A percentile compares a stretch with the other conserved stretches of the same genome.
Conservation (phyloP, 2,888 invertebrate species). For the Rhingia campestris region DNA sequence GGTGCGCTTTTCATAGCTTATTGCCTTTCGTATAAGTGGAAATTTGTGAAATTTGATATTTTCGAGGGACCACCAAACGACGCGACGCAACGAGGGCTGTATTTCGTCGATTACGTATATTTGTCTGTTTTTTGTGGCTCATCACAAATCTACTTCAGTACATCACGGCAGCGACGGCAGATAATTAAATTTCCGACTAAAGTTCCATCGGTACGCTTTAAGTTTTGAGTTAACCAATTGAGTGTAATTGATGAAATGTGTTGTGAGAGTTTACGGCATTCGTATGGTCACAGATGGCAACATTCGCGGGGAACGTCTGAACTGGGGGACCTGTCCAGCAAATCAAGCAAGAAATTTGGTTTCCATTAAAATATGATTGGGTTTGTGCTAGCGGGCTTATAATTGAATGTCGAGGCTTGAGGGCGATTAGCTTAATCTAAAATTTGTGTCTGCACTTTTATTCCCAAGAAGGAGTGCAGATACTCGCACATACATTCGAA, state of each 20-base stretch:
- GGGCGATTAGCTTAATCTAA: constrained; percentile 25
- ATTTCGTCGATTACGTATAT: constrained; percentile 33
- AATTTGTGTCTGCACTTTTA: constrained; percentile 1
- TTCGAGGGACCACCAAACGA: constrained; percentile 20
- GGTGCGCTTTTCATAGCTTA: constrained; percentile 74
- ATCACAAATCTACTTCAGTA: constrained; percentile 27
- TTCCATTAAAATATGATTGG: constrained; percentile 57
- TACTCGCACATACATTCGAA: neutral
- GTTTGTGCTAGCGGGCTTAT: constrained; percentile 39
- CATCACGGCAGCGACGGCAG: constrained; percentile 46
- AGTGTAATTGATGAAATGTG: constrained; percentile 64
- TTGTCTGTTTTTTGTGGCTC: constrained; percentile 16
- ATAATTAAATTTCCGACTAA: constrained; percentile 68
- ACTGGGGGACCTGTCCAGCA: neutral
- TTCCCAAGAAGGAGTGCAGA: neutral
- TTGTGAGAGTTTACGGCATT: neutral
- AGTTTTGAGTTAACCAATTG: constrained; percentile 64
- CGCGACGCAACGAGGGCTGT: constrained; percentile 1
- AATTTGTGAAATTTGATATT: constrained; percentile 70
- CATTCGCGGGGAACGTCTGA: neutral
- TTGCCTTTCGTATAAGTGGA: constrained; percentile 66
- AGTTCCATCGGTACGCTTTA: constrained; percentile 51
- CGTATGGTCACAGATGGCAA: neutral
- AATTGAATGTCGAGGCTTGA: constrained; percentile 24
- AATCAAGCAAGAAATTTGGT: constrained; percentile 48